These are phyloP conservation scores for Sorex fumeus DNA, from an alignment of 2,113 vertebrate genomes.

Conservation along the genomic window DNA sequence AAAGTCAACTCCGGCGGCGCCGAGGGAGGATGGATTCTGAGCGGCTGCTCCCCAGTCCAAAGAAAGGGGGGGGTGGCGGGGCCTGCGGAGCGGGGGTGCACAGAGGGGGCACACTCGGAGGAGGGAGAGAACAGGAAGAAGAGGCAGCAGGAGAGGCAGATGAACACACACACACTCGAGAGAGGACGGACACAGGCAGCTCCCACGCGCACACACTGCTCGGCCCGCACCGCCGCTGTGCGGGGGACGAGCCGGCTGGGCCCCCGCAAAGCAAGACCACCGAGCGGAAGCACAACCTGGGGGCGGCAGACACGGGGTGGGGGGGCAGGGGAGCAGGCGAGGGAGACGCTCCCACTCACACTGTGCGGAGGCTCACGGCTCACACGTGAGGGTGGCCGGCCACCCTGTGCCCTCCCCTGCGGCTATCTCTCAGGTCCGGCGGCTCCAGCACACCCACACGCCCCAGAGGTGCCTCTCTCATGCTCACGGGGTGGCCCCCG, in stretches of 20 bases:
- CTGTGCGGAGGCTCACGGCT: slow-evolving; percentile 48
- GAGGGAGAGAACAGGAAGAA: slow-evolving; percentile 55
- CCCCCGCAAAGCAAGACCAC: slow-evolving; percentile 74
- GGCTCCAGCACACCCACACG: background rate
- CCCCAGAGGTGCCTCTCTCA: background rate
- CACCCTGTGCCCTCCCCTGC: slow-evolving; percentile 47
- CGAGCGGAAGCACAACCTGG: slow-evolving; percentile 74
- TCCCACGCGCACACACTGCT: background rate
- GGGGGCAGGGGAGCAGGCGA: slow-evolving; percentile 5
- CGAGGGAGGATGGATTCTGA: slow-evolving; percentile 24
- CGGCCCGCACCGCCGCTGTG: background rate
- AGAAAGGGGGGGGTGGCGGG: background rate
- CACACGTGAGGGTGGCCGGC: background rate
- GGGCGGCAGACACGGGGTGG: slow-evolving; percentile 42
- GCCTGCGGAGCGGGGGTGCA: slow-evolving; percentile 60
- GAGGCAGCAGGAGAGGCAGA: slow-evolving; percentile 72
- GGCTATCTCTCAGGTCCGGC: background rate
- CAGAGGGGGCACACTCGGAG: slow-evolving; percentile 1
- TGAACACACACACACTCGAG: slow-evolving; percentile 49
- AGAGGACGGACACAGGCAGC: slow-evolving; percentile 13
- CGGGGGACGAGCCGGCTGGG: slow-evolving; percentile 12
- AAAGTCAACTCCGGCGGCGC: slow-evolving; percentile 67
- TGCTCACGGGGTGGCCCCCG: slow-evolving; percentile 22
- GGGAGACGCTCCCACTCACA: slow-evolving; percentile 85
- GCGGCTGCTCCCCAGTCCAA: slow-evolving; percentile 7